These are phyloP conservation scores for Rhaphigaster nebulosa DNA, from an alignment of 2,888 invertebrate species.

Conservation along the genomic window DNA sequence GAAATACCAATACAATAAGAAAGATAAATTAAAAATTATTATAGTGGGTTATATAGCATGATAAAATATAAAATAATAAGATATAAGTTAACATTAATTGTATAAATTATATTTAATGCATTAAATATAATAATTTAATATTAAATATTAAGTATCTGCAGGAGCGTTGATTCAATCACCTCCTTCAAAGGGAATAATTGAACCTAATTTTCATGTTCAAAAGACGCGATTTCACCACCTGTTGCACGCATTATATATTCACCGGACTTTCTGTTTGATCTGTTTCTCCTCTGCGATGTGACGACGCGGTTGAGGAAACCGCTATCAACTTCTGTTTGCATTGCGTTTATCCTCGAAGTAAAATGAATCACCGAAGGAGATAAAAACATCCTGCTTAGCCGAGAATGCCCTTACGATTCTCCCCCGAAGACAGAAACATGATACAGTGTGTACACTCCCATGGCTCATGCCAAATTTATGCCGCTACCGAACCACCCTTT, in stretches of 20 bases:
- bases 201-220: neutral
- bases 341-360: constrained; percentile 3
- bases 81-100: too few relatives aligned
- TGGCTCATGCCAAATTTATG: neutral
- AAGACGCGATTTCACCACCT: neutral
- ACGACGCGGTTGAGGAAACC: neutral
- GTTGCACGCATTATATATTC: neutral
- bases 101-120: too few relatives aligned
- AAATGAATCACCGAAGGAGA: neutral
- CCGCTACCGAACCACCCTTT: neutral
- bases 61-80: too few relatives aligned
- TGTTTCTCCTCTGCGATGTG: neutral
- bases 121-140: too few relatives aligned
- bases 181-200: neutral
- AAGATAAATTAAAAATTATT: too few relatives aligned
- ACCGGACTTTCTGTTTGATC: neutral
- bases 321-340: neutral
- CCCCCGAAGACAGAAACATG: neutral
- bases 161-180: neutral
- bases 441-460: neutral
- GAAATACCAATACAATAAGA: too few relatives aligned
- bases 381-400: neutral
- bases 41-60: too few relatives aligned
- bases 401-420: neutral
- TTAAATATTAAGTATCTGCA: too few relatives aligned